Conservation (phyloP, 2,113 vertebrate species). For the Rhegmatorhina hoffmannsi region DNA sequence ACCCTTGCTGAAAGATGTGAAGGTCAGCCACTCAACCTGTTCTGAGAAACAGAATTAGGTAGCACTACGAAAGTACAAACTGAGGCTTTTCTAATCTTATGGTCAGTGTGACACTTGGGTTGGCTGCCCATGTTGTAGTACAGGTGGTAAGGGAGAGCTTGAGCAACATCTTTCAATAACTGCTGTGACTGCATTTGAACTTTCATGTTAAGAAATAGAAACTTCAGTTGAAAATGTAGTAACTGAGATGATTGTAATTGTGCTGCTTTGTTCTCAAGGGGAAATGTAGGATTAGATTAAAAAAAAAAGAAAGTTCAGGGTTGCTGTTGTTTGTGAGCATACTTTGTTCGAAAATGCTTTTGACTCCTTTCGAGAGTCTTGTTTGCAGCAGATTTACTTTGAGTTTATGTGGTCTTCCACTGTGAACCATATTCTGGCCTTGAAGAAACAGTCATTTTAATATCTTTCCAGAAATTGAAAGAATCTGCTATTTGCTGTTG, state of each 20-base stretch:
- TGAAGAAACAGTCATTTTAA: neutral
- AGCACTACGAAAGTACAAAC: neutral
- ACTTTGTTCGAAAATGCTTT: neutral
- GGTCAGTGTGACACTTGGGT: neutral
- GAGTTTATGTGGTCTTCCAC: neutral
- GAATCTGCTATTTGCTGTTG: neutral
- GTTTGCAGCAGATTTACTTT: neutral
- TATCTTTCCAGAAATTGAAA: neutral
- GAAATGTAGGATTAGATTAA: neutral
- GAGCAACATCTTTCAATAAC: neutral
- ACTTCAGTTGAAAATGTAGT: neutral
- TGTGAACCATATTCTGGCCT: neutral
- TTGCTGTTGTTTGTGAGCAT: neutral
- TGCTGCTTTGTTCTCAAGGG: neutral
- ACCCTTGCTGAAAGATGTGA: neutral
- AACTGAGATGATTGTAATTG: neutral
- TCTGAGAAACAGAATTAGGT: neutral
- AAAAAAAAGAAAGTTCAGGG: neutral
- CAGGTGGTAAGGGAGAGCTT: neutral
- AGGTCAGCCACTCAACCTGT: neutral
- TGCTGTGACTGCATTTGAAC: neutral
- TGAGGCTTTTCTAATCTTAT: neutral
- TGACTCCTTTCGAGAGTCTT: neutral
- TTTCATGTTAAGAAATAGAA: neutral
- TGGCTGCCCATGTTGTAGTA: neutral